Conservation (phyloP, 2,888 invertebrate genomes). For the Drosophila algonquin region DNA sequence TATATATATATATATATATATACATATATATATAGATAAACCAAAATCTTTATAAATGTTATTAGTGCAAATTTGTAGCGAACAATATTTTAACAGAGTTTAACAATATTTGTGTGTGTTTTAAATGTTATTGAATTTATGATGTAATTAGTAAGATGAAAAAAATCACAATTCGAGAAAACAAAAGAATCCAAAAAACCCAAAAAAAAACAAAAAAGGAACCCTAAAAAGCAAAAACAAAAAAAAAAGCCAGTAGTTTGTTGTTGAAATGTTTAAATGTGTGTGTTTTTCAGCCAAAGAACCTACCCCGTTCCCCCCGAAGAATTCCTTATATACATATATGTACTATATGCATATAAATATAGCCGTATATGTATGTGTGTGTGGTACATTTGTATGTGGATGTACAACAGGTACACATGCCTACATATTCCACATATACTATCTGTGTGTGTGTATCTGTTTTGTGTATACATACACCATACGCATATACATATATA, state of each 20-base stretch:
- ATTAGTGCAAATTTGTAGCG: slow-evolving; percentile 69
- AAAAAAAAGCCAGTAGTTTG: slow-evolving; percentile 59
- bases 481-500: background rate
- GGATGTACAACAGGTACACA: slow-evolving; percentile 1
- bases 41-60: slow-evolving; percentile 69
- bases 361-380: slow-evolving; percentile 30
- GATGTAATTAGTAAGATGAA: slow-evolving; percentile 42
- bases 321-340: slow-evolving; percentile 30
- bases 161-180: slow-evolving; percentile 31
- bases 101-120: slow-evolving; percentile 65
- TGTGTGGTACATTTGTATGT: slow-evolving; percentile 4
- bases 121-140: slow-evolving; percentile 72
- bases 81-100: slow-evolving; percentile 64
- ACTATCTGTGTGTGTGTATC: too few relatives aligned
- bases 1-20: slow-evolving; percentile 26
- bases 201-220: slow-evolving; percentile 12
- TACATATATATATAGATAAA: slow-evolving; percentile 48
- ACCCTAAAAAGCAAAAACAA: slow-evolving; percentile 1
- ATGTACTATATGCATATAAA: slow-evolving; percentile 14
- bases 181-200: slow-evolving; percentile 13
- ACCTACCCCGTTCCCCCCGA: slow-evolving; percentile 2
- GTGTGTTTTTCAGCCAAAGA: slow-evolving; percentile 61
- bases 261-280: slow-evolving; percentile 78
- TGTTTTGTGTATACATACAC: too few relatives aligned
- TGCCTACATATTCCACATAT: too few relatives aligned